Evolutionary conservation across 2,113 vertebrate genomes (phyloP).

Genomic region (Crocuta crocuta): DNA sequence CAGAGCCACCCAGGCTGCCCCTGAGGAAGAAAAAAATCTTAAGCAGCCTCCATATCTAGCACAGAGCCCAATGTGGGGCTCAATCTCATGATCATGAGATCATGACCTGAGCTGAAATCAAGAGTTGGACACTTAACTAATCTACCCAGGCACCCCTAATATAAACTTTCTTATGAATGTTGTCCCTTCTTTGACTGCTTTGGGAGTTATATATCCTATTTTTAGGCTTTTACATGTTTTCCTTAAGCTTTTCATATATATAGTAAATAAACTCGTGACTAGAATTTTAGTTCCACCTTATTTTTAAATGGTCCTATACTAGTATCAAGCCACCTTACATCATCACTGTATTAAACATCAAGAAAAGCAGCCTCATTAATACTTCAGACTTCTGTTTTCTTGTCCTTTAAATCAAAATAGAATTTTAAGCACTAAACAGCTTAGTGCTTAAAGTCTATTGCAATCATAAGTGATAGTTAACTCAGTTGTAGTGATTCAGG

Average conservation of each 20-base stretch:
- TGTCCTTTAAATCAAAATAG: conserved; percentile 11
- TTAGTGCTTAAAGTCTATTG: not conserved
- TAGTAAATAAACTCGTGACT: not conserved
- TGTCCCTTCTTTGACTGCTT: not conserved
- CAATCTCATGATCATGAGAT: no score
- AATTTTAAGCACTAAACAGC: no score
- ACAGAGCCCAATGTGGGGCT: no score
- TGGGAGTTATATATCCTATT: not conserved
- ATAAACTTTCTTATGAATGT: conserved; percentile 13
- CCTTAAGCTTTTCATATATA: conserved; percentile 28
- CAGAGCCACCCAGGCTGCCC: no score
- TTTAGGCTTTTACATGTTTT: not conserved
- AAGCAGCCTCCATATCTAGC: no score
- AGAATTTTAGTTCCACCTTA: not conserved
- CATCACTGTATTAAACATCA: not conserved
- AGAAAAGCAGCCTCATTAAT: conserved; percentile 4
- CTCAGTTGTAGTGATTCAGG: not conserved
- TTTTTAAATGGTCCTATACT: not conserved
- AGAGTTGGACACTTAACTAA: no score
- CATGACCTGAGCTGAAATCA: no score
- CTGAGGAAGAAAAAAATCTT: no score
- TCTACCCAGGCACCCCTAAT: not conserved
- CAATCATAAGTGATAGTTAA: not conserved
- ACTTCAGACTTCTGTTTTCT: conserved; percentile 19
- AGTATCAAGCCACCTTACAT: not conserved